Percentiles rank a stretch among this genome's conserved stretches.
These are phyloP conservation scores for Drosophila guanche DNA, from an alignment of 1,140 invertebrate species.

Conservation along the genomic window DNA sequence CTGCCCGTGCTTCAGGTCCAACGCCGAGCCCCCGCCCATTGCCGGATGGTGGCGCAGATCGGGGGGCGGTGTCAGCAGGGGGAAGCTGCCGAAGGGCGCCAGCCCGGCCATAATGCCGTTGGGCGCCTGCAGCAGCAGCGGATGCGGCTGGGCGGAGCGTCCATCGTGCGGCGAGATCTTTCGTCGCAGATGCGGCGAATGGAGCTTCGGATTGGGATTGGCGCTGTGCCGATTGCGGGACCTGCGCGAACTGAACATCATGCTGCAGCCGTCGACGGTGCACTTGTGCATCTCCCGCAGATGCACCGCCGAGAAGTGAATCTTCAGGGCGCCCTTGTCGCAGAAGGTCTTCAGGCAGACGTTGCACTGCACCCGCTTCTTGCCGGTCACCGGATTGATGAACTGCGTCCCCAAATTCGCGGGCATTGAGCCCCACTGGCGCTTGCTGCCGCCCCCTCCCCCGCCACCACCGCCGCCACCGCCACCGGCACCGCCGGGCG, in stretches of 20 bases:
- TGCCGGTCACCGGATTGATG: slow-evolving; percentile 95
- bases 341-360: slow-evolving; percentile 99
- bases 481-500: slow-evolving; percentile 86
- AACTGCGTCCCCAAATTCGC: slow-evolving; percentile 94
- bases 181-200: slow-evolving; percentile 95
- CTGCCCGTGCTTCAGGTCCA: slow-evolving; percentile 83
- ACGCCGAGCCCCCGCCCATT: slow-evolving; percentile 87
- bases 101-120: slow-evolving; percentile 87
- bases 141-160: slow-evolving; percentile 92
- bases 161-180: slow-evolving; percentile 97
- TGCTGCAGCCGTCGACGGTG: slow-evolving; percentile 98
- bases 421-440: slow-evolving; percentile 94
- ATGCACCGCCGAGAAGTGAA: slow-evolving; percentile 99
- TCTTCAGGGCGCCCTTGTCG: slow-evolving; percentile 99
- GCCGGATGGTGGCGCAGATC: slow-evolving; percentile 87
- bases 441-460: slow-evolving; percentile 85
- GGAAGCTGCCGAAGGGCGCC: slow-evolving; percentile 90
- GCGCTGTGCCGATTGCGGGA: slow-evolving; percentile 98
- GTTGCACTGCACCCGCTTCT: slow-evolving; percentile 98
- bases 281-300: slow-evolving; percentile 99
- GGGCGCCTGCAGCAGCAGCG: slow-evolving; percentile 89
- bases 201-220: slow-evolving; percentile 99
- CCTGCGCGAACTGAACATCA: slow-evolving; percentile 99
- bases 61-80: slow-evolving; percentile 89
- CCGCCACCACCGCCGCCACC: slow-evolving; percentile 78